Evolutionary conservation across 2,888 invertebrate species (phyloP), one percentile per base, ranked within the genome.

Genomic region (Eupithecia abbreviata): DNA sequence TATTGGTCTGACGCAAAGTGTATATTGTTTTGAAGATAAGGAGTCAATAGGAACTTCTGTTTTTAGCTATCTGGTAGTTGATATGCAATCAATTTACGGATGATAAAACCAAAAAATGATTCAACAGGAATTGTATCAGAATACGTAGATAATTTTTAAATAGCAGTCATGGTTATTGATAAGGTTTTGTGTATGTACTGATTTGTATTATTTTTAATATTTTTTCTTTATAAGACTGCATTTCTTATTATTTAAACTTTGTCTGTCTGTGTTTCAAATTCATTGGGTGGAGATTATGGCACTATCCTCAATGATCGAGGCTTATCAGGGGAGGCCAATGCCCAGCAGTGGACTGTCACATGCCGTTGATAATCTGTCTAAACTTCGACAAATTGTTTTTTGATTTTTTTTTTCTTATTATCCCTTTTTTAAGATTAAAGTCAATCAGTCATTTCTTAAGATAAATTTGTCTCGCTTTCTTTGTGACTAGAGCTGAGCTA

Each of bases 81-180:
- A 62, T 62, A 62, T 30, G 62, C 62, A 62, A 62, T 62, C 62
- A 12, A 62, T 62, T 62, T 62, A 30, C 62, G 12, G 4, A 62
- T 62, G 58, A 62, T 62, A 62, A 62, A 30, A 10, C 10, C 10
- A 58, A 62, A 62, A 51, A 62, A 30, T 12, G 62, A 18, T 62
- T 18, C 30, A 4, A 62, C 12, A 62, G 18, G 58, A 18, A 62
- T 30, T 10, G 30, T 62, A 62, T 62, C 62, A 62, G 10, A 62
- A 62, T 30, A 62, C 10, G 30, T 62, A 62, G 30, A 62, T 4
- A 18, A 30, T 30, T 62, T 58, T 58, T 62, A 30, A 18, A 30
- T 62, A 10, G 62, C 30, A 30, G n/a, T 9, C 58, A 58, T 58
- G 55, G n/a, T 55, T n/a, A 55, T 55, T 55, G 55, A 58, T 58